Evolutionary conservation across 1,140 invertebrate species (phyloP), one percentile per base, ranked within the genome.

Genomic region (Ceratina australensis): DNA sequence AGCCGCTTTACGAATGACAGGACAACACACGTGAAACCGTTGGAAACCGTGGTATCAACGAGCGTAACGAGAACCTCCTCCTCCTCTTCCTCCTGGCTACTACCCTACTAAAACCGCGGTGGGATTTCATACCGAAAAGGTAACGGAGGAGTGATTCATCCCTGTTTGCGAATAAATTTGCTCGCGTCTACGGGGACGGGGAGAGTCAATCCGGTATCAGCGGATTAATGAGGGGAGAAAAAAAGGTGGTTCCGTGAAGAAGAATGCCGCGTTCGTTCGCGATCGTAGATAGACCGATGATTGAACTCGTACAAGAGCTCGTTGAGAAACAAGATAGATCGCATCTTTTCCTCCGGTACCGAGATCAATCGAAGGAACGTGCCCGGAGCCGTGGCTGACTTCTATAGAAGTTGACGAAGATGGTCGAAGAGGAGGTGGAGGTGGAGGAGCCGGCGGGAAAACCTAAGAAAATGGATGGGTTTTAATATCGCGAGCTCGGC

Each of bases 391-490:
- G 56, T 26, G 33, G 16, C 20, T 57, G 5, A 22, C 20, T 60
- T 18, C 13, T 15, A 22, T 10, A 10, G 26, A n/a, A 42, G 73
- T 76, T 61, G 66, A 69, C 47, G 74, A 76, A 42, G 33, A 42
- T 10, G 33, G 33, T 42, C 56, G 74, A 52, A 72, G 63, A 65
- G 54, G n/a, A n/a, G n/a, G n/a, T n/a, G n/a, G n/a, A n/a, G n/a
- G n/a, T n/a, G n/a, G n/a, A n/a, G n/a, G 49, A 66, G 59, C 33
- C 33, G 63, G 83, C 66, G 78, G 81, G 80, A 87, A 87, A 81
- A 87, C 80, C 75, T 73, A 64, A 82, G 86, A 80, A 86, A 90
- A 90, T 81, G 84, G 84, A 90, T 90, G 87, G 87, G 86, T 90
- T 90, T 90, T 89, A 90, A 90, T 90, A 90, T 89, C 83, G 80